Evolutionary conservation across 1,140 invertebrate genomes (phyloP).

Genomic region (Diorhabda sublineata): DNA sequence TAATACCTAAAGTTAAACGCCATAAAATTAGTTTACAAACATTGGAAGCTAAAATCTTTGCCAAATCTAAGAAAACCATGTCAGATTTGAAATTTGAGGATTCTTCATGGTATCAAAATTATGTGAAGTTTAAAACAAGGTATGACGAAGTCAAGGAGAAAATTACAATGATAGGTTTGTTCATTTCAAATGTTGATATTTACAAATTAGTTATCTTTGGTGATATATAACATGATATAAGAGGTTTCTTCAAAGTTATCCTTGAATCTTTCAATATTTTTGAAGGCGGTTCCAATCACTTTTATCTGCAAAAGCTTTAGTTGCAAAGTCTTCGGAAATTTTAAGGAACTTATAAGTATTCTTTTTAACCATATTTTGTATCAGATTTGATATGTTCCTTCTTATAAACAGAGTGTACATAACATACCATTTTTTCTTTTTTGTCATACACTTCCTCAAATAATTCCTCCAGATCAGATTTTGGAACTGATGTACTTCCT

Average conservation of each 20-base stretch:
- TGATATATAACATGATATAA: background rate
- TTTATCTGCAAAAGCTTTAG: background rate
- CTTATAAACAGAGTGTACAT: too few relatives aligned
- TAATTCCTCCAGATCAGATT: too few relatives aligned
- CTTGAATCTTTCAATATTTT: too few relatives aligned
- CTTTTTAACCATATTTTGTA: too few relatives aligned
- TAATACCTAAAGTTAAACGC: background rate
- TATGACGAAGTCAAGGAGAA: conserved; percentile 24
- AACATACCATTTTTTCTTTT: too few relatives aligned
- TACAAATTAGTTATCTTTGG: background rate
- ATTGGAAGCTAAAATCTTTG: conserved; percentile 23
- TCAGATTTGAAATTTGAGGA: conserved; percentile 29
- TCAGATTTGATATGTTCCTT: too few relatives aligned
- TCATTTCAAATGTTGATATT: background rate
- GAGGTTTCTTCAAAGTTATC: too few relatives aligned
- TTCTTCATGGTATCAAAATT: conserved; percentile 36
- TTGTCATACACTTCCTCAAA: too few relatives aligned
- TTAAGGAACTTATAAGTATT: too few relatives aligned
- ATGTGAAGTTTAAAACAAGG: conserved; percentile 27
- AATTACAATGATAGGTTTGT: conserved; percentile 16
- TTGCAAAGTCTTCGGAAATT: background rate
- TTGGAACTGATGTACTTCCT: too few relatives aligned
- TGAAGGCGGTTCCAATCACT: too few relatives aligned
- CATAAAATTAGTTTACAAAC: background rate
- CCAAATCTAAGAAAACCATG: conserved; percentile 24